Evolutionary conservation across 1,140 invertebrate species (phyloP).

Genomic region (Atta cephalotes): DNA sequence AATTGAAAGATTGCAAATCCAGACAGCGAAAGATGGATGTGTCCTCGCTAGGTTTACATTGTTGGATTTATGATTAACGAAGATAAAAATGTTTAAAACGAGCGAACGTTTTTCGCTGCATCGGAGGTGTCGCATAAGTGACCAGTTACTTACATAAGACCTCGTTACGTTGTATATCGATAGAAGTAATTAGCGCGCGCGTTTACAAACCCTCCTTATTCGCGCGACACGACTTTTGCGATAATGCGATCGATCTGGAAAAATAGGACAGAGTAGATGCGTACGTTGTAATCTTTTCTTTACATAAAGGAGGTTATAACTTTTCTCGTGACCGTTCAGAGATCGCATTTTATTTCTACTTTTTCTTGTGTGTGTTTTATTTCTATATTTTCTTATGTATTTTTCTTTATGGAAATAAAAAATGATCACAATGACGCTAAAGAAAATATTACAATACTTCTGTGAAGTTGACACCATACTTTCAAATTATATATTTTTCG

Average conservation of each 20-base stretch:
- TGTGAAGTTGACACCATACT: too few relatives aligned
- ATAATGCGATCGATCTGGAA: conserved; percentile 23
- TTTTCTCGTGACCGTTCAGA: too few relatives aligned
- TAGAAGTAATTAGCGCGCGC: conserved; percentile 44
- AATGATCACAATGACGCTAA: too few relatives aligned
- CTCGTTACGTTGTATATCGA: conserved; percentile 20
- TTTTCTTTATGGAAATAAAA: too few relatives aligned
- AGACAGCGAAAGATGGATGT: not conserved
- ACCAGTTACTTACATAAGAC: conserved; percentile 54
- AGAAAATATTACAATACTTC: too few relatives aligned
- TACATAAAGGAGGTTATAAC: too few relatives aligned
- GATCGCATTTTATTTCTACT: too few relatives aligned
- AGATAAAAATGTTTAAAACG: not conserved
- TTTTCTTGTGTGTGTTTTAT: too few relatives aligned
- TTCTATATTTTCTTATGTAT: too few relatives aligned
- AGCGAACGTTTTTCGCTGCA: not conserved
- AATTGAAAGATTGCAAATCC: conserved; percentile 13
- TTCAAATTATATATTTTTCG: too few relatives aligned
- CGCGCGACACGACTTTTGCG: not conserved
- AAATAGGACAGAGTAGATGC: conserved; percentile 12
- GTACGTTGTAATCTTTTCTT: too few relatives aligned
- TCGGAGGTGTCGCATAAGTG: conserved; percentile 51
- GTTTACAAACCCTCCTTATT: not conserved
- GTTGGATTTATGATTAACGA: conserved; percentile 27
- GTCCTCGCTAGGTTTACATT: not conserved